These are phyloP conservation scores for Sebastes hubbsi DNA, from an alignment of 2,797 vertebrate species.

Conservation along the genomic window DNA sequence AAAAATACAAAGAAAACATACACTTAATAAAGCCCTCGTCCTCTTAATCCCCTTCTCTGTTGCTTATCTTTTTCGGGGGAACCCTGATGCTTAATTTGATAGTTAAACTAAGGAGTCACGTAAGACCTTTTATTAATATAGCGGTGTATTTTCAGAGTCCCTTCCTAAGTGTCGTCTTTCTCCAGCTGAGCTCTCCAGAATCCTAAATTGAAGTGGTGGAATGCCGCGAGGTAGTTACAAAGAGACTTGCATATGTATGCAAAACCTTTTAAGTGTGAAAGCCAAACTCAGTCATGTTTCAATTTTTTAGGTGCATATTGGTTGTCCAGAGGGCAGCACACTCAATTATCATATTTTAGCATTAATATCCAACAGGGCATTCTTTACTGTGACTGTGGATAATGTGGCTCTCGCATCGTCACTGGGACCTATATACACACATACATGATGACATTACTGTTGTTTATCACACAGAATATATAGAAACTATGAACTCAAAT, in stretches of 20 bases:
- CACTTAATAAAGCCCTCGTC: not conserved
- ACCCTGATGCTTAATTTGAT: slow-evolving; percentile 13
- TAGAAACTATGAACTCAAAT: not conserved
- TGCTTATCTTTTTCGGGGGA: not conserved
- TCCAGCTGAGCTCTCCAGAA: slow-evolving; percentile 51
- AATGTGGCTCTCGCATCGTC: slow-evolving; percentile 23
- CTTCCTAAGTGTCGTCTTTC: slow-evolving; percentile 32
- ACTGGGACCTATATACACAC: slow-evolving; percentile 5
- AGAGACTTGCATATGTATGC: slow-evolving; percentile 73
- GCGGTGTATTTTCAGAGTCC: slow-evolving; percentile 26
- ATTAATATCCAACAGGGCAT: slow-evolving; percentile 59
- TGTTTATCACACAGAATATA: not conserved
- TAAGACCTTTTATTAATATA: slow-evolving; percentile 21
- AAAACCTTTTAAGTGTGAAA: slow-evolving; percentile 80
- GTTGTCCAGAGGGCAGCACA: slow-evolving; percentile 63
- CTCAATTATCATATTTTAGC: slow-evolving; percentile 72
- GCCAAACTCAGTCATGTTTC: slow-evolving; percentile 70
- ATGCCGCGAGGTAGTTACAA: slow-evolving; percentile 51
- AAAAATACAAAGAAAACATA: not conserved
- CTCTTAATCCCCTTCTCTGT: not conserved
- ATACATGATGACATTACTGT: not conserved
- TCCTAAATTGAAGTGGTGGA: slow-evolving; percentile 48
- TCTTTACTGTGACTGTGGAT: slow-evolving; percentile 51
- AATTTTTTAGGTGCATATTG: slow-evolving; percentile 61
- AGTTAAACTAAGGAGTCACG: not conserved